Percentiles rank a stretch among this genome's conserved stretches.
These are phyloP conservation scores for Rhabdornis inornatus DNA, from an alignment of 2,113 vertebrate species.

Conservation along the genomic window DNA sequence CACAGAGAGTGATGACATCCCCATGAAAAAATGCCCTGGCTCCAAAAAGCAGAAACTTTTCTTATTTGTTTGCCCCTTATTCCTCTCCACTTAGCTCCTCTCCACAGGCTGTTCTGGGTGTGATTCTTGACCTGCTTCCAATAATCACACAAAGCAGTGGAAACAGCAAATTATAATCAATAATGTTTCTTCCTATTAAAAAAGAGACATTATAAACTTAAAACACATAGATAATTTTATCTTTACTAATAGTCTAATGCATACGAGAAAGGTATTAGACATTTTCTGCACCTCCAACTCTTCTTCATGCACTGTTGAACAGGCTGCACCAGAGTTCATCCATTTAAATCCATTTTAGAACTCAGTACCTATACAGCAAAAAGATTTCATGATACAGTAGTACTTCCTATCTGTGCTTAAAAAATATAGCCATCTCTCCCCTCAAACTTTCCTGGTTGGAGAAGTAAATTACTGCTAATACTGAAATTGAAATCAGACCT, in stretches of 20 bases:
- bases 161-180: constrained; percentile 68
- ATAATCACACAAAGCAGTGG: constrained; percentile 65
- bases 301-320: constrained; percentile 80
- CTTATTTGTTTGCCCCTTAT: neutral
- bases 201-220: constrained; percentile 72
- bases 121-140: constrained; percentile 50
- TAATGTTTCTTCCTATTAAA: constrained; percentile 60
- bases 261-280: constrained; percentile 75
- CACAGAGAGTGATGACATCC: neutral
- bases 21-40: neutral
- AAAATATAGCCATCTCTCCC: neutral
- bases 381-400: constrained; percentile 40
- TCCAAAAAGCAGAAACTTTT: neutral
- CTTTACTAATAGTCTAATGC: constrained; percentile 80
- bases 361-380: constrained; percentile 62
- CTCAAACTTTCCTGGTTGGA: neutral
- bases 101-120: neutral
- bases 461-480: constrained; percentile 50
- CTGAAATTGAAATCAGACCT: constrained; percentile 33
- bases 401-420: neutral
- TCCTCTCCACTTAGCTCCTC: neutral
- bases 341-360: constrained; percentile 74
- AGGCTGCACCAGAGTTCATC: constrained; percentile 71
- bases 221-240: constrained; percentile 76
- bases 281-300: constrained; percentile 75